A percentile compares a stretch with the other conserved stretches of the same genome.
Evolutionary conservation across 2,888 invertebrate species (phyloP).

Genomic region (Drosophila anomelani): DNA sequence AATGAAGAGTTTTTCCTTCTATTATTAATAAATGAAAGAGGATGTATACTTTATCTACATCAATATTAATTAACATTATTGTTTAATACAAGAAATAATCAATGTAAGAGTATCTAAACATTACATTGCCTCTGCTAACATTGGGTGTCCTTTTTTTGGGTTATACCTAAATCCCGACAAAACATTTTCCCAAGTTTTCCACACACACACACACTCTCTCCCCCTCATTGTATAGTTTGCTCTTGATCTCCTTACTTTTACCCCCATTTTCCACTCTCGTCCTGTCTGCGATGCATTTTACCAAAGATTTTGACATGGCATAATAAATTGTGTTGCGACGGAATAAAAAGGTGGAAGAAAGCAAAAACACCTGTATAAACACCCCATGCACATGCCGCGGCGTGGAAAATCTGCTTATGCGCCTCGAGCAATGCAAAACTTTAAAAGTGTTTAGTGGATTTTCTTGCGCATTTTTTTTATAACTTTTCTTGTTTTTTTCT

Average conservation of each 20-base stretch:
- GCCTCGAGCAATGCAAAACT: slow-evolving; percentile 53
- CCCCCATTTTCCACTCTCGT: slow-evolving; percentile 9
- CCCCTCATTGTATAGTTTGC: neutral
- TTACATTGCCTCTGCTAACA: neutral
- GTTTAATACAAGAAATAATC: neutral
- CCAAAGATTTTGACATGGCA: slow-evolving; percentile 72
- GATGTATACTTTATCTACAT: too few species aligned
- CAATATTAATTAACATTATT: neutral
- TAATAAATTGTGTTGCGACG: slow-evolving; percentile 64
- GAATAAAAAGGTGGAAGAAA: slow-evolving; percentile 18
- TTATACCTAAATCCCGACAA: slow-evolving; percentile 51
- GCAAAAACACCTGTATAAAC: slow-evolving; percentile 62
- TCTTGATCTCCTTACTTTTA: slow-evolving; percentile 25
- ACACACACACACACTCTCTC: neutral
- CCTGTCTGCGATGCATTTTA: slow-evolving; percentile 57
- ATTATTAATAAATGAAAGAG: too few species aligned
- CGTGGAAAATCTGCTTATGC: slow-evolving; percentile 41
- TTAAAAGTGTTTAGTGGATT: slow-evolving; percentile 55
- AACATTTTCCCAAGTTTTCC: slow-evolving; percentile 61
- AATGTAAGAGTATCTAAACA: neutral
- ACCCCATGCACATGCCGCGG: slow-evolving; percentile 38
- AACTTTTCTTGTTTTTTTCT: neutral
- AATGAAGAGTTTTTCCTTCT: too few species aligned
- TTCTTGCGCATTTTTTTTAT: slow-evolving; percentile 16
- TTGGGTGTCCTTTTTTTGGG: slow-evolving; percentile 4